Conservation (phyloP, 2,113 vertebrate genomes). For the Chamaetylas fuelleborni region DNA sequence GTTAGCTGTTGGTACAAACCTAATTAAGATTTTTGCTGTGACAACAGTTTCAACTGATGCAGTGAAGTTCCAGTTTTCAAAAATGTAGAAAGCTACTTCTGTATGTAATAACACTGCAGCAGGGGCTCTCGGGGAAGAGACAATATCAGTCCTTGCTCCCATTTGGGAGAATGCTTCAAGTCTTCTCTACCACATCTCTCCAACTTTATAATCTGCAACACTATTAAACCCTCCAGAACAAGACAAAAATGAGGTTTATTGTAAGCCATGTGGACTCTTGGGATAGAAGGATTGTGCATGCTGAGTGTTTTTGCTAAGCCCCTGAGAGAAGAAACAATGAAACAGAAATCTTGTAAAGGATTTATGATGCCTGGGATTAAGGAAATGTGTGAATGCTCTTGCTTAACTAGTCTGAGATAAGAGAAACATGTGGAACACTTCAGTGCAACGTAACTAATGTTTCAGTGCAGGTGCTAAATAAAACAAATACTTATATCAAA, state of each 20-base stretch:
- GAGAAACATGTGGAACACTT: constrained; percentile 74
- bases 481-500: constrained; percentile 58
- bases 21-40: background rate
- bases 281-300: background rate
- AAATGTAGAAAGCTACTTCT: background rate
- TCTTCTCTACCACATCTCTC: background rate
- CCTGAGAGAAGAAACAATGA: constrained; percentile 69
- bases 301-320: constrained; percentile 14
- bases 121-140: background rate
- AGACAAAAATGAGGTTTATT: background rate
- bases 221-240: background rate
- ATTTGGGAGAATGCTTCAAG: background rate
- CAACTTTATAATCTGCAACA: background rate
- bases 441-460: constrained; percentile 60
- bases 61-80: background rate
- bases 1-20: background rate
- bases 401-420: constrained; percentile 58
- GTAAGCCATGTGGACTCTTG: background rate
- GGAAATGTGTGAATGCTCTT: constrained; percentile 66
- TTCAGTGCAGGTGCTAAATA: constrained; percentile 72
- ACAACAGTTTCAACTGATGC: background rate
- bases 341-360: constrained; percentile 64
- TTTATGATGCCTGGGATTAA: constrained; percentile 73
- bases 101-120: background rate
- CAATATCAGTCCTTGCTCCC: background rate